Evolutionary conservation across 2,113 vertebrate genomes (phyloP).

Genomic region (Corapipo altera): DNA sequence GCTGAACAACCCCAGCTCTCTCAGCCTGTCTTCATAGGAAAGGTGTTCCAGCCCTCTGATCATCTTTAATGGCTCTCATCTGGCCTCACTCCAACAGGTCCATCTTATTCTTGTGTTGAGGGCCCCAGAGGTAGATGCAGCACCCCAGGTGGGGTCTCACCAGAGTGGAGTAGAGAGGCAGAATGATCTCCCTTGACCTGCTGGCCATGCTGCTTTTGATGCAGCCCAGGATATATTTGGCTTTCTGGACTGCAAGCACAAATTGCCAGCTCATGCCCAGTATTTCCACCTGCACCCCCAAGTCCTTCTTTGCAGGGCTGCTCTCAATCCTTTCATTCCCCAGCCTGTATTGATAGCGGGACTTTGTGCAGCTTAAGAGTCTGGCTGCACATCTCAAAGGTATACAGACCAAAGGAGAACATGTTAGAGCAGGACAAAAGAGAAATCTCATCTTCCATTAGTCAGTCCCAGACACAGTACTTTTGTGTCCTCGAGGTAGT

Average conservation of each 20-base stretch:
- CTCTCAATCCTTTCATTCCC: not conserved
- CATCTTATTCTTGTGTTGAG: not conserved
- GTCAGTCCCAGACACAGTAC: not conserved
- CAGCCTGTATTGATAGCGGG: not conserved
- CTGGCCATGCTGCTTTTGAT: accelerated
- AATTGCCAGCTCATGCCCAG: not conserved
- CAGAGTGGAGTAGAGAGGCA: not conserved
- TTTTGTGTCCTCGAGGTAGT: not conserved
- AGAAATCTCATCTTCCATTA: not conserved
- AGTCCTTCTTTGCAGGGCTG: not conserved
- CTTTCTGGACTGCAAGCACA: not conserved
- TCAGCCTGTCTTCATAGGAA: not conserved
- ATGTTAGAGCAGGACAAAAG: not conserved
- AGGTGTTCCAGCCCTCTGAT: not conserved
- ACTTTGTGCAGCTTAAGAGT: not conserved
- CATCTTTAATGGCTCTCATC: not conserved
- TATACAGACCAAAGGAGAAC: not conserved
- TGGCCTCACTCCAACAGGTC: not conserved
- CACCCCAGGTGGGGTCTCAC: not conserved
- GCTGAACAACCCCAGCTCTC: not conserved
- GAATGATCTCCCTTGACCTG: not conserved
- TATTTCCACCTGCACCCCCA: not conserved
- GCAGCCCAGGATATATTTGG: not conserved
- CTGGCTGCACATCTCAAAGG: not conserved
- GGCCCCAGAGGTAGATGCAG: not conserved